A percentile compares a stretch with the other conserved stretches of the same genome.
phyloP scores from a whole-genome alignment of 2,113 vertebrate genomes.

The Siniperca chuatsi region DNA sequence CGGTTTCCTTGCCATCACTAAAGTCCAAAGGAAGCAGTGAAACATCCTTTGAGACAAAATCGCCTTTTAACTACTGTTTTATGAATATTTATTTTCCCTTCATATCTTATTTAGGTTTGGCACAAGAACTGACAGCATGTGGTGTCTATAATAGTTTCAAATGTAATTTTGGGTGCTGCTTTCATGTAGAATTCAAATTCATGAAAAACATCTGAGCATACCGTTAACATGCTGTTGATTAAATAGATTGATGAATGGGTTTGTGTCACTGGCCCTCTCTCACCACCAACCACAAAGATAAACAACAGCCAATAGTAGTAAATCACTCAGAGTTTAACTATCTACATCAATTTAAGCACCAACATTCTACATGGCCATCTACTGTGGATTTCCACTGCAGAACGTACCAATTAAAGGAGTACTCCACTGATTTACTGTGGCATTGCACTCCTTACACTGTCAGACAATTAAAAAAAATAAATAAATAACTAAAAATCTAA shows the following conservation, averaged over 20 bases:
- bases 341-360: background rate
- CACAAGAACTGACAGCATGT: background rate
- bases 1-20: background rate
- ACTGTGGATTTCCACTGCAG: background rate
- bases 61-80: background rate
- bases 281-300: background rate
- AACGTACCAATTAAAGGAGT: no score
- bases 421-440: no score
- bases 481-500: no score
- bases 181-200: background rate
- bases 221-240: background rate
- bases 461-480: no score
- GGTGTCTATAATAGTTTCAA: background rate
- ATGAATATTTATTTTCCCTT: background rate
- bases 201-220: background rate
- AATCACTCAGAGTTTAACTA: background rate
- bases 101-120: background rate
- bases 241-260: background rate
- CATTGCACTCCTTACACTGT: background rate
- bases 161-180: background rate
- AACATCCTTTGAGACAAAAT: constrained; percentile 8
- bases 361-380: background rate
- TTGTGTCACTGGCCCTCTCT: background rate
- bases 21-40: background rate
- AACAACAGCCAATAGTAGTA: background rate